These are phyloP conservation scores for Malacoraja senta DNA, from an alignment of 2,797 vertebrate genomes.

Conservation along the genomic window DNA sequence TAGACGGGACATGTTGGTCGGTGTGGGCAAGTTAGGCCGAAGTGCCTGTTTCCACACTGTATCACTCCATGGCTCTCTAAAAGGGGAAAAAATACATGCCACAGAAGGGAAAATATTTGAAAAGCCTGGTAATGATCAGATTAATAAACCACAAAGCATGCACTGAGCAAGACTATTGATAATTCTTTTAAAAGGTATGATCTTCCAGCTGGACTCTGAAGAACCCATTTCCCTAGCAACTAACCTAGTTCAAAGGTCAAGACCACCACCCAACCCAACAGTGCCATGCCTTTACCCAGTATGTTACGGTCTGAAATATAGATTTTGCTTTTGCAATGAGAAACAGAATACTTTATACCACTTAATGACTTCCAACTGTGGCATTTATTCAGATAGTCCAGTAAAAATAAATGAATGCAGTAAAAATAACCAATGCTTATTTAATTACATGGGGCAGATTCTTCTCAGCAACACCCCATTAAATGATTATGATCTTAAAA, in stretches of 20 bases:
- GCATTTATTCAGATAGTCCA: background rate
- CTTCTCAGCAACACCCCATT: slow-evolving; percentile 4
- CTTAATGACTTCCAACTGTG: slow-evolving; percentile 10
- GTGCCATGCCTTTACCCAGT: background rate
- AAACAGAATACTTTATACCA: background rate
- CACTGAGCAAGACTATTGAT: background rate
- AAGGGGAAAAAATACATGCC: background rate
- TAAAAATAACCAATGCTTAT: background rate
- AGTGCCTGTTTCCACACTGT: no score
- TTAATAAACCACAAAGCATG: background rate
- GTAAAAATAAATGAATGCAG: background rate
- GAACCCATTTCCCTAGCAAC: slow-evolving; percentile 1
- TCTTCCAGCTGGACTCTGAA: background rate
- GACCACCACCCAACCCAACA: background rate
- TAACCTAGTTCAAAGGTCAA: background rate
- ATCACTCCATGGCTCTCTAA: background rate
- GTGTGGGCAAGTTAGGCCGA: no score
- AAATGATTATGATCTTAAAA: background rate
- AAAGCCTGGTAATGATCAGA: background rate
- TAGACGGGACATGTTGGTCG: no score
- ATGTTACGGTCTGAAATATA: slow-evolving; percentile 15
- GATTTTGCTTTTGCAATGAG: background rate
- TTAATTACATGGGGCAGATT: background rate
- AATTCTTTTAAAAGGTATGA: background rate
- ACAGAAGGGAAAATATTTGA: background rate